Evolutionary conservation across 2,888 invertebrate species (phyloP).

Genomic region (Actias luna): DNA sequence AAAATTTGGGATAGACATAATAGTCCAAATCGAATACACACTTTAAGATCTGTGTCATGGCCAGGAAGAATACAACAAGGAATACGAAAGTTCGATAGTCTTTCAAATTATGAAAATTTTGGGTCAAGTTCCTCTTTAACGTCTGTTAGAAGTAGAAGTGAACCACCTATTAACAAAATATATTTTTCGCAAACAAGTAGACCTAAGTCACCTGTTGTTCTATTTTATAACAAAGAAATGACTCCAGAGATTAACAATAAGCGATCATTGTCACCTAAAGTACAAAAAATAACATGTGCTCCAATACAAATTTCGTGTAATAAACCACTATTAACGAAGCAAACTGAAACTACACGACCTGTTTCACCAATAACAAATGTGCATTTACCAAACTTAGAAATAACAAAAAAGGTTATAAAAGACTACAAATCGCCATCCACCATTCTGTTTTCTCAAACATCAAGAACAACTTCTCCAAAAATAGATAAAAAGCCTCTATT

Average conservation of each 20-base stretch:
- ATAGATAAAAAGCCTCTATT: conserved; percentile 41
- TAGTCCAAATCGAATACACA: conserved; percentile 76
- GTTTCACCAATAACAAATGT: conserved; percentile 57
- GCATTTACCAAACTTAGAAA: conserved; percentile 8
- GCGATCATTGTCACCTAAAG: conserved; percentile 50
- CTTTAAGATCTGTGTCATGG: conserved; percentile 83
- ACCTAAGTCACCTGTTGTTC: conserved; percentile 66
- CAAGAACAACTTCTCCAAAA: conserved; percentile 69
- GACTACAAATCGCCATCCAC: conserved; percentile 41
- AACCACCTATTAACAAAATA: conserved; percentile 82
- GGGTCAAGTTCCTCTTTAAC: conserved; percentile 74
- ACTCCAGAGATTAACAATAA: conserved; percentile 33
- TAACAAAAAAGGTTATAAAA: conserved; percentile 28
- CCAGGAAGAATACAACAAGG: conserved; percentile 80
- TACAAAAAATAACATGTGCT: conserved; percentile 58
- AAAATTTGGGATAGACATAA: conserved; percentile 83
- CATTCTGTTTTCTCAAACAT: conserved; percentile 66
- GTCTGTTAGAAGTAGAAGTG: conserved; percentile 83
- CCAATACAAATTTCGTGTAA: conserved; percentile 61
- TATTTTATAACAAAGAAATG: conserved; percentile 60
- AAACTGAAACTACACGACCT: conserved; percentile 60
- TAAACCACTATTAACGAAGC: conserved; percentile 14
- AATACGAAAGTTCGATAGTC: conserved; percentile 73
- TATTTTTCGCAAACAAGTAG: conserved; percentile 76
- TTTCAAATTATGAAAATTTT: conserved; percentile 64